Evolutionary conservation across 2,888 invertebrate species (phyloP), one percentile per base, ranked within the genome.

Genomic region (Ectropis crepuscularia): DNA sequence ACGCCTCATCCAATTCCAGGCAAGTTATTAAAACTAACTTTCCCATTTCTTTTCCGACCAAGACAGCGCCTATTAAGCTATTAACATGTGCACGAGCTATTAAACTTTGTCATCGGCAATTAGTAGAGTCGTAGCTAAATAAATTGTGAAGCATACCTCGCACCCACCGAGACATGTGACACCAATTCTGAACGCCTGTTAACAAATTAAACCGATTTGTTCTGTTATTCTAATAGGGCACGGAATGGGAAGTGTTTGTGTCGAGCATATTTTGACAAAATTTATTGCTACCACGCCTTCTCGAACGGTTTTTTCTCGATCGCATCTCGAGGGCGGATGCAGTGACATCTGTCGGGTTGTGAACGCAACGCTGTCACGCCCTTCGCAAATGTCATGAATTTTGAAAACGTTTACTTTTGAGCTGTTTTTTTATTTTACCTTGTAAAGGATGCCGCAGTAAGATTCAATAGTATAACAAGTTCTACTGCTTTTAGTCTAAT

Each of bases 261-360:
- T 88, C 85, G 79, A 87, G 88, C 84, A 88, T 93, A 92, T 92
- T 93, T 92, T 92, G 93, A 92, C 91, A 84, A 90, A 90, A 93
- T 93, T 93, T 93, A 93, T 93, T 88, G 81, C 86, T 75, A 86
- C 92, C 93, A 90, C 93, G 92, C 93, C 93, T 91, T 79, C 86
- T 80, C 68, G 79, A 74, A 82, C 79, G 57, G 78, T 89, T 91
- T 90, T 89, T 85, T 77, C 75, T 72, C 74, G 77, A 71, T 73
- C 73, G 77, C 75, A 70, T 75, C 70, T 71, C 68, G 77, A 81
- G 87, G 89, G 88, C 86, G 89, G 90, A 89, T 85, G 86, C 83
- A 74, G 74, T 76, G 85, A 88, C 92, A 92, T 91, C 91, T 92
- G 92, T 86, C 88, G 88, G 75, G 78, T 82, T 79, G 80, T 81